phyloP scores from a whole-genome alignment of 2,113 vertebrate species.

The Colistium nudipinnis region DNA sequence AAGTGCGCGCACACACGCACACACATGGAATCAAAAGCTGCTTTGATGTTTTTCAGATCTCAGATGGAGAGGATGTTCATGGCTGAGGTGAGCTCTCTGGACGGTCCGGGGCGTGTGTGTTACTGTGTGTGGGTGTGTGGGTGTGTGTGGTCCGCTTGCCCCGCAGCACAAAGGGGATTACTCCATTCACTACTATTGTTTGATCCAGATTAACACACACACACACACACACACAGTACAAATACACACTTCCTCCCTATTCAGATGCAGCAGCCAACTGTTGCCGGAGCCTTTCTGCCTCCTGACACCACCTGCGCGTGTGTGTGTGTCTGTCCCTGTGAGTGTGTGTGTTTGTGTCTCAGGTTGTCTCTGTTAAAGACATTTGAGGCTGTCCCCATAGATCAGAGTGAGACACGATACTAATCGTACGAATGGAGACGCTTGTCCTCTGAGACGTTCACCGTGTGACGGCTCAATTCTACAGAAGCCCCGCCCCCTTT shows the following conservation, averaged over 20 bases:
- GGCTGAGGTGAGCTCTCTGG: conserved; percentile 22
- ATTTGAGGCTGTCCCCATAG: too few relatives aligned
- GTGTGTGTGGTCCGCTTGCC: conserved; percentile 31
- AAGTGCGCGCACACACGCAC: background rate
- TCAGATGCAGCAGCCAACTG: conserved; percentile 39
- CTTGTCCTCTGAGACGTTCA: too few relatives aligned
- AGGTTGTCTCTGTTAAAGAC: too few relatives aligned
- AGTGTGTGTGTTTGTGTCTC: background rate
- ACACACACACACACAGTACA: conserved; percentile 34
- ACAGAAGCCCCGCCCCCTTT: too few relatives aligned
- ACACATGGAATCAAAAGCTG: conserved; percentile 45
- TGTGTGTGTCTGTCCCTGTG: conserved; percentile 9
- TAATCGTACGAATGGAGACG: too few relatives aligned
- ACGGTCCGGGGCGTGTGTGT: conserved; percentile 26
- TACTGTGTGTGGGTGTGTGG: conserved; percentile 23
- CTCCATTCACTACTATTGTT: conserved; percentile 65
- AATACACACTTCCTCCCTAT: conserved; percentile 31
- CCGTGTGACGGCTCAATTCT: too few relatives aligned
- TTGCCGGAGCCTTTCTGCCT: conserved; percentile 4
- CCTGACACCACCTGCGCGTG: conserved; percentile 31
- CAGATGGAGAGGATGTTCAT: conserved; percentile 45
- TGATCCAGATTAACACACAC: conserved; percentile 49
- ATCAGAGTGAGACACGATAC: too few relatives aligned
- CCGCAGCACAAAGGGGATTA: conserved; percentile 57
- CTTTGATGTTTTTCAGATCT: conserved; percentile 65